Conservation (phyloP, 2,888 invertebrate genomes). For the Chymomyza procnemis region DNA sequence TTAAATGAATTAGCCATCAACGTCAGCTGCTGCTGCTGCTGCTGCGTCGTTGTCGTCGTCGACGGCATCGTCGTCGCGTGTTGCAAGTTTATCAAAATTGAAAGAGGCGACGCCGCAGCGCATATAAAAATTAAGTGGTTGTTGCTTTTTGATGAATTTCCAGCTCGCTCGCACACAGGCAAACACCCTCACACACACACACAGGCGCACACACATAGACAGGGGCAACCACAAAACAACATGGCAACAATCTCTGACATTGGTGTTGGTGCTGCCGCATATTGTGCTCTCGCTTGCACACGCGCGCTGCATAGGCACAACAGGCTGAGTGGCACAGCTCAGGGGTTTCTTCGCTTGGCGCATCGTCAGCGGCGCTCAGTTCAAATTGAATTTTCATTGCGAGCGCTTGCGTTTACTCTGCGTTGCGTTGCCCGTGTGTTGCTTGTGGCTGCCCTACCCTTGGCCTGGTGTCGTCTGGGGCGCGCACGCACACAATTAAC, state of each 20-base stretch:
- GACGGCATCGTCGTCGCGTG: slow-evolving; percentile 4
- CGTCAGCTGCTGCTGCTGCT: background rate
- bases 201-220: slow-evolving; percentile 12
- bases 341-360: slow-evolving; percentile 70
- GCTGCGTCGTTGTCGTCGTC: slow-evolving; percentile 3
- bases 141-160: slow-evolving; percentile 75
- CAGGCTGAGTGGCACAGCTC: background rate
- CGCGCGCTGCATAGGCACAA: background rate
- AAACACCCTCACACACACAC: slow-evolving; percentile 39
- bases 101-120: slow-evolving; percentile 60
- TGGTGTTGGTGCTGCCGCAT: slow-evolving; percentile 33
- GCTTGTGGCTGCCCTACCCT: background rate
- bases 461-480: slow-evolving; percentile 16
- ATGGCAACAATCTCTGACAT: slow-evolving; percentile 75
- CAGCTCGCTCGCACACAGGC: slow-evolving; percentile 63
- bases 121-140: slow-evolving; percentile 72
- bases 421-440: slow-evolving; percentile 49
- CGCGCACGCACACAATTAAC: slow-evolving; percentile 19
- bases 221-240: slow-evolving; percentile 52
- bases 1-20: slow-evolving; percentile 55
- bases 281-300: slow-evolving; percentile 4
- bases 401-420: slow-evolving; percentile 64
- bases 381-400: slow-evolving; percentile 76
- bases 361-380: slow-evolving; percentile 73
- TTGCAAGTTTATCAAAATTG: slow-evolving; percentile 67